Evolutionary conservation across 1,140 invertebrate species (phyloP).

Genomic region (Holotrichia oblita): DNA sequence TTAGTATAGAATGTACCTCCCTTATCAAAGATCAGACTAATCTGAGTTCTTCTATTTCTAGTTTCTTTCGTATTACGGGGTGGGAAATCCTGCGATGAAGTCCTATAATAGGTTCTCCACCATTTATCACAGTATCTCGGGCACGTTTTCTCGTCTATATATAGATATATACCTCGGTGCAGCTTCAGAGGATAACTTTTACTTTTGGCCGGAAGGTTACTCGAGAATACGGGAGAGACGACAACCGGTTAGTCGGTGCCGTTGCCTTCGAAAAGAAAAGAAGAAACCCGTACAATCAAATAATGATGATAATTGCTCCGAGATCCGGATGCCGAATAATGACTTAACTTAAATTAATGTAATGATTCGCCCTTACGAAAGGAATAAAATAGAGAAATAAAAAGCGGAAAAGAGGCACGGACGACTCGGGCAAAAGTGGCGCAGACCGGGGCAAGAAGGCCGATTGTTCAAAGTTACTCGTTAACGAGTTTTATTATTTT

Average conservation of each 20-base stretch:
- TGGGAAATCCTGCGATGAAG: constrained; percentile 52
- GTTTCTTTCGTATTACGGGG: constrained; percentile 53
- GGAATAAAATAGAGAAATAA: constrained; percentile 34
- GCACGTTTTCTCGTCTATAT: constrained; percentile 51
- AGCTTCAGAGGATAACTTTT: constrained; percentile 42
- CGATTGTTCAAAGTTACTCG: constrained; percentile 52
- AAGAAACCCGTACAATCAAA: constrained; percentile 51
- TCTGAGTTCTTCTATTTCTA: constrained; percentile 55
- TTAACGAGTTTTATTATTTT: constrained; percentile 52
- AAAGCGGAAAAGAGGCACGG: neutral
- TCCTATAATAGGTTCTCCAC: constrained; percentile 52
- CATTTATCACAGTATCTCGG: constrained; percentile 57
- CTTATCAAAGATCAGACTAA: constrained; percentile 53
- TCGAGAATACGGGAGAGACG: too few relatives aligned
- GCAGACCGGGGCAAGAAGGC: constrained; percentile 10
- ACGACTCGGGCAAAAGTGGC: neutral
- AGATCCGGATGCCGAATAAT: constrained; percentile 54
- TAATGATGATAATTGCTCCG: constrained; percentile 57
- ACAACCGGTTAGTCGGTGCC: too few relatives aligned
- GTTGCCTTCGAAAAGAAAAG: constrained; percentile 6
- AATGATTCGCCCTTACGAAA: constrained; percentile 50
- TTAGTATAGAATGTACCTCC: constrained; percentile 42
- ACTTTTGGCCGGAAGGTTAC: constrained; percentile 38
- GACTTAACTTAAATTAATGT: constrained; percentile 56
- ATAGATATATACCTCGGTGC: neutral